phyloP scores from a whole-genome alignment of 2,888 invertebrate genomes.

The Erebia ligea region DNA sequence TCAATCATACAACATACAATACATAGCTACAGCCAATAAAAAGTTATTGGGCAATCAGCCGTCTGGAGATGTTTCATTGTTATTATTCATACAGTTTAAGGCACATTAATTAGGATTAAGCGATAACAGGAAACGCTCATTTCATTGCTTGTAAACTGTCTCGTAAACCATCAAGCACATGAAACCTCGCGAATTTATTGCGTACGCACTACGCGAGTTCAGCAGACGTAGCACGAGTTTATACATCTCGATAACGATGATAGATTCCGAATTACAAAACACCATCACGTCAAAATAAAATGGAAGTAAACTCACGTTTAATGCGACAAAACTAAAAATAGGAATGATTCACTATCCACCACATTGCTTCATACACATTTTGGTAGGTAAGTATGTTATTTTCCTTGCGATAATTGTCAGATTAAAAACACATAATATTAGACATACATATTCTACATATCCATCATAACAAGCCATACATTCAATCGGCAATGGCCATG shows the following conservation, averaged over 20 bases:
- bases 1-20: too few relatives aligned
- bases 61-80: neutral
- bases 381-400: too few relatives aligned
- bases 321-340: too few relatives aligned
- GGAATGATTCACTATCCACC: too few relatives aligned
- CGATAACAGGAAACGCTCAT: constrained; percentile 31
- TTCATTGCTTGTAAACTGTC: constrained; percentile 36
- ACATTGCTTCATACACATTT: too few relatives aligned
- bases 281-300: neutral
- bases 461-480: too few relatives aligned
- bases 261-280: neutral
- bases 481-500: too few relatives aligned
- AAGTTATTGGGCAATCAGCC: neutral
- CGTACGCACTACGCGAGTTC: constrained; percentile 15
- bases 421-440: too few relatives aligned
- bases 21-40: too few relatives aligned
- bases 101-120: constrained; percentile 37
- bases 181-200: constrained; percentile 32
- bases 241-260: neutral
- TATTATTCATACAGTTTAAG: constrained; percentile 24
- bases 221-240: neutral
- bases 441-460: too few relatives aligned
- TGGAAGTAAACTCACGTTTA: neutral
- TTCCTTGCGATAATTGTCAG: too few relatives aligned
- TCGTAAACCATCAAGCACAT: constrained; percentile 33